These are phyloP conservation scores for Drosophila setifemur DNA, from an alignment of 1,140 invertebrate genomes.

Conservation along the genomic window DNA sequence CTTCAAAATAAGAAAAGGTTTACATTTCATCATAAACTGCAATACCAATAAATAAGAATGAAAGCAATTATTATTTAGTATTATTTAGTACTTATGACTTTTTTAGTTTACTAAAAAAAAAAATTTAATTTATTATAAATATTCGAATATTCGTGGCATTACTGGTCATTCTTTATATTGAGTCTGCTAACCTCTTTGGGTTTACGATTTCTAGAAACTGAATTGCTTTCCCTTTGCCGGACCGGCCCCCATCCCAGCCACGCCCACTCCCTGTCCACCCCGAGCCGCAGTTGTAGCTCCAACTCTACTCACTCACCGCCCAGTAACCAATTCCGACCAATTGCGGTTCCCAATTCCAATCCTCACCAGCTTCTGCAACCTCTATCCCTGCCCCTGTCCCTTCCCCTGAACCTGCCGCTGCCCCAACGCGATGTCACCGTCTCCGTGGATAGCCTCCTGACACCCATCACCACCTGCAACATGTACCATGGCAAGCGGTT, in stretches of 20 bases:
- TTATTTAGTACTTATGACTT: too few species aligned
- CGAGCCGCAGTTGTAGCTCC: slow-evolving; percentile 32
- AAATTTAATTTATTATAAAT: too few species aligned
- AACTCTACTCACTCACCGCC: slow-evolving; percentile 30
- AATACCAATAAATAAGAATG: too few species aligned
- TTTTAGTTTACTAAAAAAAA: too few species aligned
- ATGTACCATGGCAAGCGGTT: slow-evolving; percentile 72
- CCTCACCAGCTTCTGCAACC: not conserved
- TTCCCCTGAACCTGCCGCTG: not conserved
- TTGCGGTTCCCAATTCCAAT: slow-evolving; percentile 7
- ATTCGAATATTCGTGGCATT: too few species aligned
- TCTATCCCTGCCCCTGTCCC: not conserved
- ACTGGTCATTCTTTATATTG: too few species aligned
- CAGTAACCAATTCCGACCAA: slow-evolving; percentile 59
- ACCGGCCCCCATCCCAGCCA: slow-evolving; percentile 1
- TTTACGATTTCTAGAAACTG: slow-evolving; percentile 47
- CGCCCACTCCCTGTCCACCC: slow-evolving; percentile 28
- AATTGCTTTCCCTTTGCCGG: slow-evolving; percentile 52
- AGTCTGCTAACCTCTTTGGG: not conserved
- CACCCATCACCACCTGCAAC: slow-evolving; percentile 40
- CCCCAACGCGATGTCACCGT: slow-evolving; percentile 31
- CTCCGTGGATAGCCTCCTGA: slow-evolving; percentile 43
- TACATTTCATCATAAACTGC: too few species aligned
- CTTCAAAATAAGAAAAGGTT: too few species aligned
- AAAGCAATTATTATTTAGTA: too few species aligned